Evolutionary conservation across 2,113 vertebrate species (phyloP), one percentile per base, ranked within the genome.

Genomic region (Colinus virginianus): DNA sequence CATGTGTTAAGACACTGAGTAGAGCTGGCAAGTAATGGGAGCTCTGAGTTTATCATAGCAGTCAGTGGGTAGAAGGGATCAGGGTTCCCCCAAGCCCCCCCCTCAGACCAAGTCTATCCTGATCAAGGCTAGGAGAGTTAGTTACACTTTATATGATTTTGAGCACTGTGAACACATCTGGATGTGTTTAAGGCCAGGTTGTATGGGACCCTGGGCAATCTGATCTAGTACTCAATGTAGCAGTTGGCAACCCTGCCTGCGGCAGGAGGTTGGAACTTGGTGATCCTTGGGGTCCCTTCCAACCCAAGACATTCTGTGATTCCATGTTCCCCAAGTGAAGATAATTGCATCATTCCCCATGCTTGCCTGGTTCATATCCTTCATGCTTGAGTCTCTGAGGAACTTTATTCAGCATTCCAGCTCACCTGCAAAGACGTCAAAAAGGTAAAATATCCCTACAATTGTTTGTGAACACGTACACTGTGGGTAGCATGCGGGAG

Each of bases 401-500:
- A 12, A 25, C 18, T 48, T 76, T 79, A 66, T 69, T 84, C 21
- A 45, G 15, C 21, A 19, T 91, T 87, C 23, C 63, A 82, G 45
- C 16, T 76, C 49, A 55, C 34, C 42, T 55, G 42, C 76, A 49
- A 74, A 79, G 93, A 89, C 16, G 30, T 16, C 5, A 82, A 11
- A 77, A 78, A 7, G 25, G 38, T 63, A 77, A 93, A 84, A 58
- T 25, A 23, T 34, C 30, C 7, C 15, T 69, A 8, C 20, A 61
- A 3, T 9, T 69, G 23, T 9, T 19, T 82, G 20, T 48, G 36
- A 89, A 61, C 15, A 43, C 11, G 17, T 11, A 56, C 4, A 45
- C 17, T 0, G 0, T 28, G 45, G 36, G 18, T 14, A 16, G 20
- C 36, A 62, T 2, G 0, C 43, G 53, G 49, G 12, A 63, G 49